A percentile compares a stretch with the other conserved stretches of the same genome.
Conservation (phyloP, 2,113 vertebrate genomes). For the Ophthalmolycus amberensis region DNA sequence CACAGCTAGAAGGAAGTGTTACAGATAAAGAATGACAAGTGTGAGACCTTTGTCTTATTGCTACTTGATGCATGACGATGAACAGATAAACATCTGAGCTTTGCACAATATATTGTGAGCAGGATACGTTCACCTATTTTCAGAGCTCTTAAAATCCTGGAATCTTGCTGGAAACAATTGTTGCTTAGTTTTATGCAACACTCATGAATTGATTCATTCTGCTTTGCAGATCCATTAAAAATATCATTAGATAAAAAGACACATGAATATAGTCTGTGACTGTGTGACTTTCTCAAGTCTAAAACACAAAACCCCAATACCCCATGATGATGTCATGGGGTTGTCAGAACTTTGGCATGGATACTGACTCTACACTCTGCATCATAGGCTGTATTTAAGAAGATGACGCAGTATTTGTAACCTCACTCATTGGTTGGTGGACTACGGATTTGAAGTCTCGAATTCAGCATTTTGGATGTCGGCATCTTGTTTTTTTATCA, state of each 20-base stretch:
- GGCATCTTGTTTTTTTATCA: no score
- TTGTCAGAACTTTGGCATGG: background rate
- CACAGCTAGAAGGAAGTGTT: constrained; percentile 17
- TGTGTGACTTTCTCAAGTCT: background rate
- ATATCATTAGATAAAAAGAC: background rate
- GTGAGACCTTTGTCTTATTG: background rate
- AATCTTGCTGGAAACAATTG: background rate
- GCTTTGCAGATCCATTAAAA: background rate
- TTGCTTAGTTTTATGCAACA: background rate
- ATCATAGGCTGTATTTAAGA: no score
- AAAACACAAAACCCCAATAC: background rate
- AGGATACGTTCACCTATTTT: background rate
- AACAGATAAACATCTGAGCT: constrained; percentile 34
- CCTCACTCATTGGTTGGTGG: no score
- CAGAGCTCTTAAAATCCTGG: background rate
- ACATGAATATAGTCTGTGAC: background rate
- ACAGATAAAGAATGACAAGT: constrained; percentile 12
- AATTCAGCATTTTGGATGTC: no score
- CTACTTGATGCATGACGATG: background rate
- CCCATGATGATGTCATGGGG: background rate
- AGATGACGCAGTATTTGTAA: no score
- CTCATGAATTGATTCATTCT: background rate
- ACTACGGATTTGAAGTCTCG: no score
- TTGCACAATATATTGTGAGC: background rate
- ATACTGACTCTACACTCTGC: background rate